These are phyloP conservation scores for Chrysocyon brachyurus DNA, from an alignment of 2,797 vertebrate genomes.

Conservation along the genomic window DNA sequence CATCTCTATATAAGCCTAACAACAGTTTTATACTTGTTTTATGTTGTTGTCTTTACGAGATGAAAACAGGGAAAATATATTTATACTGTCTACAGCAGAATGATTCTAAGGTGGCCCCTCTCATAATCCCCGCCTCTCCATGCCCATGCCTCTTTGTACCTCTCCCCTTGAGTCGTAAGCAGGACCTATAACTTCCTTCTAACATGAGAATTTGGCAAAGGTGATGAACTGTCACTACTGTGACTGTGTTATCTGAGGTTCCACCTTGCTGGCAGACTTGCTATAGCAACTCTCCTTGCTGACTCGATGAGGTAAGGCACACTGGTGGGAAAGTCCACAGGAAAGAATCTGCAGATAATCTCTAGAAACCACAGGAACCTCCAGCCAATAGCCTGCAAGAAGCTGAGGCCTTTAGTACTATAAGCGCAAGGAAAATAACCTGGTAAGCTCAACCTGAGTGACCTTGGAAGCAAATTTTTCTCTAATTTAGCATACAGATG, in stretches of 20 bases:
- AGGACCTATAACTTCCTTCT: neutral
- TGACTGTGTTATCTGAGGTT: neutral
- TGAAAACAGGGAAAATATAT: neutral
- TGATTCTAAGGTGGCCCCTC: neutral
- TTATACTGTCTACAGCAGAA: neutral
- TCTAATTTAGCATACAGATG: neutral
- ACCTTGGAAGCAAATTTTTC: neutral
- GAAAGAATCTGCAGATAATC: neutral
- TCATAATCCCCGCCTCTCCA: neutral
- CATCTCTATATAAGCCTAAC: neutral
- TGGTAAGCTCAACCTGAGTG: neutral
- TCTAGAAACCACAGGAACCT: neutral
- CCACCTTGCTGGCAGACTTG: neutral
- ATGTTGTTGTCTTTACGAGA: neutral
- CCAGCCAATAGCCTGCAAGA: neutral
- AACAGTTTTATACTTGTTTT: neutral
- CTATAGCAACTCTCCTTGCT: neutral
- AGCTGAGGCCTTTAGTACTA: neutral
- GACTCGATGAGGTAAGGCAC: neutral
- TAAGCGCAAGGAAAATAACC: neutral
- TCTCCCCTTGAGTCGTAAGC: neutral
- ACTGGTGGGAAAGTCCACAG: neutral
- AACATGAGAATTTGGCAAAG: neutral
- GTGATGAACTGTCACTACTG: neutral
- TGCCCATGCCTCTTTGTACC: neutral